phyloP scores from a whole-genome alignment of 2,888 invertebrate genomes.

The Deroplatys truncata region DNA sequence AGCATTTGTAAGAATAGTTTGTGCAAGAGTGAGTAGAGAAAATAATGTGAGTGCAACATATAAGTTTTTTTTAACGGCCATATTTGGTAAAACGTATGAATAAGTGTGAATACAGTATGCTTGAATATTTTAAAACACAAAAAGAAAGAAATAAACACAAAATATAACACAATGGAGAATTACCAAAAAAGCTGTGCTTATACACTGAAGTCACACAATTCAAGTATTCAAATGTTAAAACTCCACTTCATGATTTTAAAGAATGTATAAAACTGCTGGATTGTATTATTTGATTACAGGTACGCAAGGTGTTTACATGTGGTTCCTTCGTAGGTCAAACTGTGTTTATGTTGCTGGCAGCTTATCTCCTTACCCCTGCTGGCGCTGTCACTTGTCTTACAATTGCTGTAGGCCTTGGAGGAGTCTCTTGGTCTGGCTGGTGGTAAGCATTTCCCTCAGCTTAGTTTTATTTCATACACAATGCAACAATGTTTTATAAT shows the following conservation, averaged over 20 bases:
- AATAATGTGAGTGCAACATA: too few relatives aligned
- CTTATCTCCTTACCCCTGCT: slow-evolving; percentile 63
- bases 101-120: too few relatives aligned
- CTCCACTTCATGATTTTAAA: too few relatives aligned
- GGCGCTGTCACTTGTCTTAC: slow-evolving; percentile 78
- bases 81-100: too few relatives aligned
- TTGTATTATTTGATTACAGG: slow-evolving; percentile 36
- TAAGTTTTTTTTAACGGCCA: too few relatives aligned
- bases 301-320: slow-evolving; percentile 68
- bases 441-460: slow-evolving; percentile 52
- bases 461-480: background rate
- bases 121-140: too few relatives aligned
- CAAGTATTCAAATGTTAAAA: background rate
- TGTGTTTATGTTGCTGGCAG: slow-evolving; percentile 79
- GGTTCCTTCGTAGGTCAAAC: slow-evolving; percentile 75
- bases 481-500: background rate
- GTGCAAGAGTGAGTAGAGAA: too few relatives aligned
- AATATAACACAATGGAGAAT: too few relatives aligned
- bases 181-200: too few relatives aligned
- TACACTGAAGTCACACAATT: too few relatives aligned
- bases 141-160: too few relatives aligned
- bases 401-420: slow-evolving; percentile 84
- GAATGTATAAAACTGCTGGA: background rate
- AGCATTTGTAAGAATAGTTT: too few relatives aligned
- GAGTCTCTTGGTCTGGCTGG: slow-evolving; percentile 91